Evolutionary conservation across 2,797 vertebrate genomes (phyloP), one percentile per base, ranked within the genome.

Genomic region (Anabacerthia variegaticeps): DNA sequence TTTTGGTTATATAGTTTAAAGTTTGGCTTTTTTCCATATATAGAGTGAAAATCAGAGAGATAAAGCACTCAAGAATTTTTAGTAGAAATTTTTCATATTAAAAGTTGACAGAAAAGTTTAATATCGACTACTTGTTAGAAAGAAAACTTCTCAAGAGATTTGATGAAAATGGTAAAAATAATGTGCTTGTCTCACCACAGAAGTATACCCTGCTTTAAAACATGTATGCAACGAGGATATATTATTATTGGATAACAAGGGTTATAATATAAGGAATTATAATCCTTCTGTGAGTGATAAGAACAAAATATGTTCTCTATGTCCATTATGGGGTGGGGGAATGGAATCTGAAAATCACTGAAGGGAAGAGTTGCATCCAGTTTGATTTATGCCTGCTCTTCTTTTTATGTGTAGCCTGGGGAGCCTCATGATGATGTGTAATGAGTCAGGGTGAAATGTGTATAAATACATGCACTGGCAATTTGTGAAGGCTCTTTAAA

Each of bases 381-480:
- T 81, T 80, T 92, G 88, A 97, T 97, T 96, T 96, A 95, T 90
- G 74, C 19, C 71, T 80, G 77, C 46, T 92, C 90, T 54, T 93
- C 92, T 63, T 92, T 85, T 74, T 89, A 84, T 71, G 84, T 2
- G 0, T 93, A 94, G 95, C 91, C 84, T 56, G 65, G 73, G 91
- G 94, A 95, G 71, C 68, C 80, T 94, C 77, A 88, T 89, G 94
- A 92, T 78, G 77, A 84, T 94, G 74, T 49, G 58, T 85, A 95
- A 95, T 93, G 95, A 96, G 79, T 95, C 91, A 95, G 95, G 77
- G 73, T 94, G 88, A 89, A 94, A 95, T 85, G 62, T 89, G 82
- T 88, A 87, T 97, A 95, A 97, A 95, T 95, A 96, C 96, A 95
- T 79, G 72, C 74, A 80, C 66, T 95, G 74, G 88, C 84, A 89